Percentiles rank a stretch among this genome's conserved stretches.
Evolutionary conservation across 2,888 invertebrate species (phyloP).

Genomic region (Furcula furcula): DNA sequence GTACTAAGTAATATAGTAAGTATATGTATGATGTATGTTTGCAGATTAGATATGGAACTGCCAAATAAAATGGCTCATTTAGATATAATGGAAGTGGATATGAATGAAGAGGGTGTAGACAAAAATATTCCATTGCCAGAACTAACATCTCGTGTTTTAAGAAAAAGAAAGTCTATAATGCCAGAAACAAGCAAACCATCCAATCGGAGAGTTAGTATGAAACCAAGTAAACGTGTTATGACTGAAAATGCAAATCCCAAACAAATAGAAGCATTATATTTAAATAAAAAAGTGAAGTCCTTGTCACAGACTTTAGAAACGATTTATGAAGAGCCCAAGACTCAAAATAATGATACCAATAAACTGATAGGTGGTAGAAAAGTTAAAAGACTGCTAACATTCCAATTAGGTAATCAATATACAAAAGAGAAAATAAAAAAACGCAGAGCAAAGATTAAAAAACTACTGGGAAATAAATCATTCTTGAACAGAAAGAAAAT

Average conservation of each 20-base stretch:
- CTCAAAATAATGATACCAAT: constrained; percentile 57
- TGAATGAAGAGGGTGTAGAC: constrained; percentile 23
- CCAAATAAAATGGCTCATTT: constrained; percentile 73
- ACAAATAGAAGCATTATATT: constrained; percentile 79
- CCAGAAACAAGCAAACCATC: constrained; percentile 57
- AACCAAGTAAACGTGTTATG: constrained; percentile 65
- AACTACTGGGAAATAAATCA: constrained; percentile 75
- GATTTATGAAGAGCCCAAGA: constrained; percentile 83
- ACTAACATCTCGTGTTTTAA: constrained; percentile 49
- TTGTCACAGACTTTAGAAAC: constrained; percentile 81
- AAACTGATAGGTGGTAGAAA: constrained; percentile 77
- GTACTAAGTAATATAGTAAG: background rate
- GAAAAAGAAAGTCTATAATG: constrained; percentile 64
- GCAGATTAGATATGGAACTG: constrained; percentile 62
- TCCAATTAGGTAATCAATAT: constrained; percentile 71
- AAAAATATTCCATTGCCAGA: constrained; percentile 38
- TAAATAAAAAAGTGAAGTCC: constrained; percentile 79
- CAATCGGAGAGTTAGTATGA: constrained; percentile 73
- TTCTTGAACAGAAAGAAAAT: constrained; percentile 74
- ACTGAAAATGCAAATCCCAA: constrained; percentile 63
- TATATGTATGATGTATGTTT: constrained; percentile 16
- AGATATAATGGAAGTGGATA: constrained; percentile 71
- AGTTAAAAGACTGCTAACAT: constrained; percentile 81
- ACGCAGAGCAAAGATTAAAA: constrained; percentile 81
- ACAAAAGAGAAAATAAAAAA: constrained; percentile 82